Base-by-base conservation (phyloP, 2,888 invertebrate genomes). In the Nycteola revayana region DNA sequence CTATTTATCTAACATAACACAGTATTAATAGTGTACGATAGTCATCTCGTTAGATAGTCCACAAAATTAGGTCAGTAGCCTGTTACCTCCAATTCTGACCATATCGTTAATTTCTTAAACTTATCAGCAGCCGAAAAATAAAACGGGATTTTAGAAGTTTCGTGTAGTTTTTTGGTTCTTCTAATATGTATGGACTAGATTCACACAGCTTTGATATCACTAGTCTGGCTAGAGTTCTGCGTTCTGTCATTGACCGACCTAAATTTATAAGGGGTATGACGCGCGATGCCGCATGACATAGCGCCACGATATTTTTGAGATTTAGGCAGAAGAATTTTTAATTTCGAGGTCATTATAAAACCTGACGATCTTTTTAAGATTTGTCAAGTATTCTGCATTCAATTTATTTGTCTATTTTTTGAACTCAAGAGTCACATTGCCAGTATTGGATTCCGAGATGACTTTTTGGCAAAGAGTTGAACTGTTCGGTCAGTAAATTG, bases 221-320 rank as follows among this genome's bases (percentile, higher is more conserved):
- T 32, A 55, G 49, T 57, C 66, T 14, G 2, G 14, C 2, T 71
- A 66, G 61, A 61, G 61, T 63, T 51, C 14, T 3, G 14, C 14
- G 14, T 51, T 49, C 72, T 80, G 81, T 79, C 81, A 78, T 74
- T 81, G 80, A 82, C 83, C 78, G 79, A 69, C 83, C 84, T 64
- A 76, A 68, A 78, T 84, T 70, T 71, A 75, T 68, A 60, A 60
- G 52, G 54, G 54, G 67, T 66, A 73, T 78, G 76, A 75, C 79
- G 73, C 73, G 69, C 68, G 39, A 30, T 60, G 60, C 61, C 69
- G 65, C 75, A 73, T 75, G 73, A 75, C 69, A 71, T 67, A 71
- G 63, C 65, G 63, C 54, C 62, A 67, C 43, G 65, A 74, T 78
- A 79, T 77, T 81, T 79, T 81, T n/a, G n/a, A 69, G 72, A 80